phyloP scores from a whole-genome alignment of 2,113 vertebrate species.

The Cynocephalus volans region DNA sequence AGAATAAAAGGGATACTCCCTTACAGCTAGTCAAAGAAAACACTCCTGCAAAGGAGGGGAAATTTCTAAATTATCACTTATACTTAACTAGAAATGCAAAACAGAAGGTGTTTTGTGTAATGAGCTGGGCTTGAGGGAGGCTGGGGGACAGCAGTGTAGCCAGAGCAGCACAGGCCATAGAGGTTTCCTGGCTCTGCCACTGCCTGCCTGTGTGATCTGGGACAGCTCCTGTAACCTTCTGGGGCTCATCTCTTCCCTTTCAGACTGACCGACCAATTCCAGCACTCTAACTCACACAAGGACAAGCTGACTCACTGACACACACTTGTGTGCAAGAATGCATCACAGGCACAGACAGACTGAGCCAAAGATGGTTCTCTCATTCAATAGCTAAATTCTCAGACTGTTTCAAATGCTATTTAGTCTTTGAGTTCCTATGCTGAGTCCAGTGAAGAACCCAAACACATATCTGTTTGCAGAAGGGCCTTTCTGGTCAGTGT shows the following conservation, averaged over 20 bases:
- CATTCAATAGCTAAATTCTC: accelerated
- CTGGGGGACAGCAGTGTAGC: accelerated
- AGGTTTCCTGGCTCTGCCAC: background rate
- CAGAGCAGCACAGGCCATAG: accelerated
- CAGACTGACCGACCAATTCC: accelerated
- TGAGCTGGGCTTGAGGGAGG: accelerated
- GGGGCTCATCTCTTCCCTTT: accelerated
- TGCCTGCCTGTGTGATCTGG: too few species aligned
- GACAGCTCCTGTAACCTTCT: background rate
- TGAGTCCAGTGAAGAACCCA: background rate
- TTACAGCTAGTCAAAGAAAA: background rate
- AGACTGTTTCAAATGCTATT: accelerated
- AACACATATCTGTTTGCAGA: accelerated
- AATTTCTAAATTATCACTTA: accelerated
- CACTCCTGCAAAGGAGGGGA: background rate
- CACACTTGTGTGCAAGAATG: too few species aligned
- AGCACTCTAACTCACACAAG: too few species aligned
- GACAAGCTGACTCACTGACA: background rate
- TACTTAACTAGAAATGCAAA: accelerated
- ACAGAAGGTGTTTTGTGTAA: accelerated
- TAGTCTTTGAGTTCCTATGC: accelerated
- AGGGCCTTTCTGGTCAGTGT: too few species aligned
- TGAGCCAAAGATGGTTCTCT: too few species aligned
- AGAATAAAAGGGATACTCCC: background rate
- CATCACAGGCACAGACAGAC: too few species aligned